A percentile compares a stretch with the other conserved stretches of the same genome.
Evolutionary conservation across 1,140 invertebrate genomes (phyloP).

Genomic region (Brachionus paranguensis): DNA sequence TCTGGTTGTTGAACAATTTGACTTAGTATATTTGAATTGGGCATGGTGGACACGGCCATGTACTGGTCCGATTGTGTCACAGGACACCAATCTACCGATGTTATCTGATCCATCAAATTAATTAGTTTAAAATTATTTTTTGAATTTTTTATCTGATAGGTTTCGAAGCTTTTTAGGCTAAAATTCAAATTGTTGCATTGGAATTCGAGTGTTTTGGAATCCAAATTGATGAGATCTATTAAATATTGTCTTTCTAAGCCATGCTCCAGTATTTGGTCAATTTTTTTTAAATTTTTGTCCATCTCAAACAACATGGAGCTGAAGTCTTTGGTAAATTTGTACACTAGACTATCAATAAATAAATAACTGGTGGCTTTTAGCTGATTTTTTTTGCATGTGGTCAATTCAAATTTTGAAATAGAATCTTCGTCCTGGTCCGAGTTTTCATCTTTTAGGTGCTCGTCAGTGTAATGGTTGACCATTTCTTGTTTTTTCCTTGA

Average conservation of each 20-base stretch:
- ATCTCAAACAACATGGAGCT: not conserved
- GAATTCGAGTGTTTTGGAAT: not conserved
- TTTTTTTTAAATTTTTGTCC: not conserved
- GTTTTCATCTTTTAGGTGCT: not conserved
- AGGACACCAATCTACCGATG: not conserved
- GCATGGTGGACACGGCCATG: not conserved
- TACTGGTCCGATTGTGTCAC: not conserved
- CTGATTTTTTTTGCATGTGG: slow-evolving; percentile 15
- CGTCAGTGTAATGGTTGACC: slow-evolving; percentile 7
- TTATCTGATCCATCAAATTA: not conserved
- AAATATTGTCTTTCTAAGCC: not conserved
- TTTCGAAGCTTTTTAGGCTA: not conserved
- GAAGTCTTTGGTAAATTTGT: not conserved
- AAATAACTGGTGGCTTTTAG: not conserved
- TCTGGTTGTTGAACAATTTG: not conserved
- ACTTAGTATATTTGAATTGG: not conserved
- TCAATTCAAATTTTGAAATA: not conserved
- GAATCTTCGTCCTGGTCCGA: not conserved
- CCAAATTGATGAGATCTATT: not conserved
- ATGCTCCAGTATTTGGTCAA: not conserved
- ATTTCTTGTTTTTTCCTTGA: slow-evolving; percentile 34
- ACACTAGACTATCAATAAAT: not conserved
- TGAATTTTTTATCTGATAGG: not conserved
- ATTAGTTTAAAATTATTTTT: not conserved
- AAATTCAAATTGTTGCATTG: not conserved